These are phyloP conservation scores for Xylophagus ater DNA, from an alignment of 2,888 invertebrate species.

Conservation along the genomic window DNA sequence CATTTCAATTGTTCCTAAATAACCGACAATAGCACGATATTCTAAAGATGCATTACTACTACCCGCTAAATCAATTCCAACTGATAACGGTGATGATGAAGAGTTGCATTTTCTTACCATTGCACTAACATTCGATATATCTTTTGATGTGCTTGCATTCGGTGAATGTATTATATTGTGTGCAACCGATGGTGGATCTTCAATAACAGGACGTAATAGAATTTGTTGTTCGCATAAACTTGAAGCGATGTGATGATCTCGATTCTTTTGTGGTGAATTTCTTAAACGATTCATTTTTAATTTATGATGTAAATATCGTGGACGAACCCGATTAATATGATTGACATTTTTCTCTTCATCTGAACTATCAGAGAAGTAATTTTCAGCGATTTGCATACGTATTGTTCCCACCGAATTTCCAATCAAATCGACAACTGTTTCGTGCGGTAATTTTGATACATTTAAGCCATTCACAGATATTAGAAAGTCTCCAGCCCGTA, in stretches of 20 bases:
- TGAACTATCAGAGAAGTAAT: slow-evolving; percentile 75
- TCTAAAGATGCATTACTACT: slow-evolving; percentile 46
- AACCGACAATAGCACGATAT: slow-evolving; percentile 81
- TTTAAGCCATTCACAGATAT: slow-evolving; percentile 84
- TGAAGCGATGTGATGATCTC: slow-evolving; percentile 12
- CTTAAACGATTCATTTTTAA: slow-evolving; percentile 43
- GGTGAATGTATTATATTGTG: slow-evolving; percentile 25
- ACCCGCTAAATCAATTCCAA: slow-evolving; percentile 10
- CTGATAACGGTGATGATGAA: slow-evolving; percentile 3
- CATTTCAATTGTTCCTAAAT: slow-evolving; percentile 92
- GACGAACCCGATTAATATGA: slow-evolving; percentile 31
- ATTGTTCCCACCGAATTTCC: slow-evolving; percentile 76
- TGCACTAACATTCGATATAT: slow-evolving; percentile 39
- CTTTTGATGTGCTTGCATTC: slow-evolving; percentile 28
- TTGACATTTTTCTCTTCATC: slow-evolving; percentile 58
- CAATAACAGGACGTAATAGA: slow-evolving; percentile 30
- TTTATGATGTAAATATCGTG: slow-evolving; percentile 43
- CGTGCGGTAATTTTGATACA: slow-evolving; percentile 85
- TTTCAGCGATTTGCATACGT: slow-evolving; percentile 75
- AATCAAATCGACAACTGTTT: slow-evolving; percentile 83
- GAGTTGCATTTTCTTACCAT: slow-evolving; percentile 29
- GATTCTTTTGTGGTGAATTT: slow-evolving; percentile 46
- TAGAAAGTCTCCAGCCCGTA: slow-evolving; percentile 85
- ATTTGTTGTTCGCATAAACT: slow-evolving; percentile 21
- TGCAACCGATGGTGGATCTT: slow-evolving; percentile 27